These are phyloP conservation scores for Cyanoramphus novaezelandiae DNA, from an alignment of 2,113 vertebrate species.

Conservation along the genomic window DNA sequence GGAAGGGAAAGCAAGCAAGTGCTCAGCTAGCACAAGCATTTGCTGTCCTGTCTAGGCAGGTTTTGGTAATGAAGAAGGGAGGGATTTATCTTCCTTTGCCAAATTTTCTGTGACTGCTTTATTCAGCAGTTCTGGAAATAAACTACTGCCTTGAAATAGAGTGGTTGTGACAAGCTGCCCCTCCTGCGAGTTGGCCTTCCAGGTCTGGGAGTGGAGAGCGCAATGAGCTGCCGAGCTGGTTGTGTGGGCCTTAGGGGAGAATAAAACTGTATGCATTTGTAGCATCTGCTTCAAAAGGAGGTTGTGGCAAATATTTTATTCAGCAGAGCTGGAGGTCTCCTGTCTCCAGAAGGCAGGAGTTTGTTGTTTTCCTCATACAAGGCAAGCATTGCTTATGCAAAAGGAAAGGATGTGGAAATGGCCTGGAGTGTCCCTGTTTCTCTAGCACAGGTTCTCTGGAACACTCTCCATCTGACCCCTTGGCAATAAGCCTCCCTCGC, in stretches of 20 bases:
- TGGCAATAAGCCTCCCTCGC: background rate
- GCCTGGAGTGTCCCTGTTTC: background rate
- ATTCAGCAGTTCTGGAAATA: conserved; percentile 57
- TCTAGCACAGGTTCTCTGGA: background rate
- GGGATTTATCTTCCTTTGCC: background rate
- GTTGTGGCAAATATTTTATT: conserved; percentile 66
- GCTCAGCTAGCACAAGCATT: rapidly evolving
- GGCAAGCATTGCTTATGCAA: conserved; percentile 26
- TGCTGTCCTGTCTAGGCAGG: background rate
- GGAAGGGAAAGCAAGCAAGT: background rate
- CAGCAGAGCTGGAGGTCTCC: conserved; percentile 66
- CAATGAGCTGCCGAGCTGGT: background rate
- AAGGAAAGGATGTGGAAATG: conserved; percentile 12
- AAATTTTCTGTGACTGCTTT: conserved; percentile 1
- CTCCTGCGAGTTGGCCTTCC: conserved; percentile 34
- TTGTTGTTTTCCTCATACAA: conserved; percentile 53
- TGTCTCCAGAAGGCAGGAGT: conserved; percentile 69
- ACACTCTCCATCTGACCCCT: background rate
- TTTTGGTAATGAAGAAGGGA: background rate
- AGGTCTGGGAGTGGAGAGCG: conserved; percentile 15
- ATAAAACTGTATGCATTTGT: conserved; percentile 44
- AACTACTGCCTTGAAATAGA: conserved; percentile 37
- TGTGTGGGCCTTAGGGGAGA: conserved; percentile 30
- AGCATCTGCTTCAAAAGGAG: conserved; percentile 69
- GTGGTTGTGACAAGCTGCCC: conserved; percentile 59